Evolutionary conservation across 2,888 invertebrate species (phyloP).

Genomic region (Caenorhabditis panamensis): DNA sequence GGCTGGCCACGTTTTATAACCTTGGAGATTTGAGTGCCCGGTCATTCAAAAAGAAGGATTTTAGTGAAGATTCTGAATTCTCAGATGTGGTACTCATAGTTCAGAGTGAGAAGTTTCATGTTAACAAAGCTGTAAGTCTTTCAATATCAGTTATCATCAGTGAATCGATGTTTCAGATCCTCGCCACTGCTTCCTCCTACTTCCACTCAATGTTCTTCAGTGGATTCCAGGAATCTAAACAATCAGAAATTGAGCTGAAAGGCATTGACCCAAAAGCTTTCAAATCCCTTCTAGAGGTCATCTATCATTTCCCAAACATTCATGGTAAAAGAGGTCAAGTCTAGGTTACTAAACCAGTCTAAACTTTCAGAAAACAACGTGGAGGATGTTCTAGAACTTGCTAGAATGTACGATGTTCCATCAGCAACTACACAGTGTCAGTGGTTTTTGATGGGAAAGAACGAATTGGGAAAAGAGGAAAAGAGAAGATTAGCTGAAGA

Average conservation of each 20-base stretch:
- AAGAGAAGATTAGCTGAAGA: neutral
- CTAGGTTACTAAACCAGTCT: too few species aligned
- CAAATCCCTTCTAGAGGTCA: too few species aligned
- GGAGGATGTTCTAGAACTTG: conserved; percentile 2
- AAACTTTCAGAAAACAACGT: neutral
- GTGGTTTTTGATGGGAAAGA: neutral
- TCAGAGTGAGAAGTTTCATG: neutral
- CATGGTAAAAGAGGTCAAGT: neutral
- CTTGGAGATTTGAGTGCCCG: too few species aligned
- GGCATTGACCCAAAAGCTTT: neutral
- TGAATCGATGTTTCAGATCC: neutral
- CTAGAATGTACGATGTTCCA: neutral
- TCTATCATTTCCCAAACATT: neutral
- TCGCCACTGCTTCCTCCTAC: neutral
- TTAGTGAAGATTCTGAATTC: too few species aligned
- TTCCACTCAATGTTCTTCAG: neutral
- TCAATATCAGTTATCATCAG: neutral
- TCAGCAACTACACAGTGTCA: neutral
- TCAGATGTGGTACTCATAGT: too few species aligned
- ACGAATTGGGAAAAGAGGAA: neutral
- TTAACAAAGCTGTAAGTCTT: conserved; percentile 6
- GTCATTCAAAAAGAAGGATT: too few species aligned
- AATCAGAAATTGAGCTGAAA: conserved; percentile 2
- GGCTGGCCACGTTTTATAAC: too few species aligned
- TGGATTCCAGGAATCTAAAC: neutral